These are phyloP conservation scores for Micromys minutus DNA, from an alignment of 2,113 vertebrate species.

Conservation along the genomic window DNA sequence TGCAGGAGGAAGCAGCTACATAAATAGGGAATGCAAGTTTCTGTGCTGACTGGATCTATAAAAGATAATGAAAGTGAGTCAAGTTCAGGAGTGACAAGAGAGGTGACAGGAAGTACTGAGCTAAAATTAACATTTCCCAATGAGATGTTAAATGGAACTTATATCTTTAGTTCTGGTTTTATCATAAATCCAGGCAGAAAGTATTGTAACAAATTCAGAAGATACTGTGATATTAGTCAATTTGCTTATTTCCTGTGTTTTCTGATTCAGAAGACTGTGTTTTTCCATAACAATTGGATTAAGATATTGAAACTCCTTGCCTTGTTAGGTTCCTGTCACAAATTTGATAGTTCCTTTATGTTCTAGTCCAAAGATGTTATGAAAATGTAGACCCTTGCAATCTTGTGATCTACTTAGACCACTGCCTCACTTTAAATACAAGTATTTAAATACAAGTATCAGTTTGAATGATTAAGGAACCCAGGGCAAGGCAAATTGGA, in stretches of 20 bases:
- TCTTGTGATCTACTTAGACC: neutral
- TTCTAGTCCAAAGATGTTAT: neutral
- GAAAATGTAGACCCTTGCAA: neutral
- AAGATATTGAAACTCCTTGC: neutral
- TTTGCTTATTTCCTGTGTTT: slow-evolving; percentile 3
- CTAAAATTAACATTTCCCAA: neutral
- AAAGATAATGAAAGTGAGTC: neutral
- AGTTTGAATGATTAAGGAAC: slow-evolving; percentile 19
- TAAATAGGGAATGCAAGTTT: neutral
- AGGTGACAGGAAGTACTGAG: neutral
- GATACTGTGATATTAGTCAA: neutral
- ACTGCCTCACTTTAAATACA: neutral
- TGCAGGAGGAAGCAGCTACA: neutral
- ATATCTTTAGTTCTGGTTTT: neutral
- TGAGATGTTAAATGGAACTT: neutral
- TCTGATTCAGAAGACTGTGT: neutral
- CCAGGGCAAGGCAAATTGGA: neutral
- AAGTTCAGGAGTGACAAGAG: neutral
- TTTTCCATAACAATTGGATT: neutral
- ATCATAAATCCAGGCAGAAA: neutral
- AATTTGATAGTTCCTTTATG: neutral
- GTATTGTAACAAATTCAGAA: neutral
- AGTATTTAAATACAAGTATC: neutral
- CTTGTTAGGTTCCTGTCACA: neutral
- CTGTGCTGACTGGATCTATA: neutral